Evolutionary conservation across 2,113 vertebrate genomes (phyloP), one percentile per base, ranked within the genome.

Genomic region (Zosterops pallidus): DNA sequence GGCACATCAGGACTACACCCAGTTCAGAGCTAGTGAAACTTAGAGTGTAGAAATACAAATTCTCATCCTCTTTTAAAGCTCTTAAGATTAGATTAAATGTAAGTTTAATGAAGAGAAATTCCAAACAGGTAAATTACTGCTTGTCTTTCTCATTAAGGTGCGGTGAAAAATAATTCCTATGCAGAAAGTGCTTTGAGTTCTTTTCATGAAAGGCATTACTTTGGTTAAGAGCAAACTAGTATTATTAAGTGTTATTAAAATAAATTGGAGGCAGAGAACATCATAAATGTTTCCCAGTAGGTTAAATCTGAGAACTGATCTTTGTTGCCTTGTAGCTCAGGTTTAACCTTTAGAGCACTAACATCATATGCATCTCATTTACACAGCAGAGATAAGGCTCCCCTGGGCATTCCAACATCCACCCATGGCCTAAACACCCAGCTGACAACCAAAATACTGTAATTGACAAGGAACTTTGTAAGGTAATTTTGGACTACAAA

Each of bases 211-310:
- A 96, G 91, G 21, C 67, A 92, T 62, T 94, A 59, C 33, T 94
- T 90, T 35, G 29, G 39, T 83, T 86, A 95, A 93, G 80, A 95
- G 37, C 46, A 89, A 88, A 92, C 39, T 75, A 86, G 90, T 94
- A 94, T 96, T 97, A 97, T 97, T 97, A 97, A 95, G 82, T 80
- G 74, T 95, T 96, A 96, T 97, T 98, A 97, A 97, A 97, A 92
- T 93, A 97, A 97, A 96, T 95, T 96, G 82, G 91, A 98, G 80
- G 37, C 79, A 95, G 94, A 89, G 86, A 89, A 91, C 52, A 76
- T 86, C 79, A 86, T 96, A 96, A 96, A 96, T 95, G 35, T 94
- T 96, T 94, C 87, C 95, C 91, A 90, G 50, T 65, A 71, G 80
- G 77, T 94, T 95, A 83, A 95, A 71, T 90, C 71, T 90, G 75